Evolutionary conservation across 2,797 vertebrate species (phyloP).

Genomic region (Poecilia velifera): DNA sequence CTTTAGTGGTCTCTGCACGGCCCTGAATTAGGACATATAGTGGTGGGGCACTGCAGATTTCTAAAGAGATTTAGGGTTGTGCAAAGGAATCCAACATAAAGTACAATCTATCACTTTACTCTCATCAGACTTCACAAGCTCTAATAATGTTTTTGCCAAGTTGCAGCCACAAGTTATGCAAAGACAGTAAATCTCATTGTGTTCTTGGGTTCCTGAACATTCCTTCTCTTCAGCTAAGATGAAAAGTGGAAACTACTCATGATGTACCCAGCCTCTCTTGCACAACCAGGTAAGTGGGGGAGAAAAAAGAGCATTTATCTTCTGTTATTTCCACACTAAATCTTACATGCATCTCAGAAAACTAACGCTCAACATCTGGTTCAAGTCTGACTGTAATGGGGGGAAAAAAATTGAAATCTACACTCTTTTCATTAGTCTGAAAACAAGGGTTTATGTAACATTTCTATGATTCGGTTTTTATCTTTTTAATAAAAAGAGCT

Average conservation of each 20-base stretch:
- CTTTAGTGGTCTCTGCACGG: too few relatives aligned
- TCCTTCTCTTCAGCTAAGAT: slow-evolving; percentile 29
- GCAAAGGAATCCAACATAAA: not conserved
- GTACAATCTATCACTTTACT: slow-evolving; percentile 35
- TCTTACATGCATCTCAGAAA: slow-evolving; percentile 44
- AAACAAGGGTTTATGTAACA: not conserved
- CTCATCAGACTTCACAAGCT: slow-evolving; percentile 32
- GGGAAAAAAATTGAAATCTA: not conserved
- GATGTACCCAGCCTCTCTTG: slow-evolving; percentile 3
- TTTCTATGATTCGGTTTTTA: not conserved
- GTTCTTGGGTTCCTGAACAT: slow-evolving; percentile 47
- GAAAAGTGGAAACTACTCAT: slow-evolving; percentile 41
- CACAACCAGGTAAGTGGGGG: slow-evolving; percentile 15
- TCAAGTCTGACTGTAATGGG: slow-evolving; percentile 27
- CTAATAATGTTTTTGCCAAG: slow-evolving; percentile 16
- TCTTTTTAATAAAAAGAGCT: not conserved
- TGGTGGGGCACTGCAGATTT: not conserved
- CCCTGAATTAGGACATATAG: not conserved
- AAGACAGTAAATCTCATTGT: slow-evolving; percentile 59
- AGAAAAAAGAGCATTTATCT: not conserved
- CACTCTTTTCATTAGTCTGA: not conserved
- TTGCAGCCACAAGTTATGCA: slow-evolving; percentile 22
- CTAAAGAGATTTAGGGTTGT: slow-evolving; percentile 12
- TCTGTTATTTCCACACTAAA: slow-evolving; percentile 46
- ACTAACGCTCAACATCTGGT: slow-evolving; percentile 54